Conservation (phyloP, 2,888 invertebrate genomes). For the Tenthredo scrophulariae region DNA sequence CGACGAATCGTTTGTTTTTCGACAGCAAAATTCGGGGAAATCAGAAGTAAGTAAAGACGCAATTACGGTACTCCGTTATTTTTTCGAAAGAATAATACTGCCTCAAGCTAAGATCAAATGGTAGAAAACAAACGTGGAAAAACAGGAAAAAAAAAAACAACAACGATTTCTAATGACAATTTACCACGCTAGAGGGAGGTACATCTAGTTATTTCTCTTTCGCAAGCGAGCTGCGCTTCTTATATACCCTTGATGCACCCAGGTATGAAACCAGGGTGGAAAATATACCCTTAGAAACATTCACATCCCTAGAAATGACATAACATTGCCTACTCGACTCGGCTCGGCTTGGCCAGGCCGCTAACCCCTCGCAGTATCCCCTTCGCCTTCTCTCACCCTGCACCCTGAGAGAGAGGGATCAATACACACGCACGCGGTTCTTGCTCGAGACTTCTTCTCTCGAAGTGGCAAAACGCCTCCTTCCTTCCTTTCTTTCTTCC, state of each 20-base stretch:
- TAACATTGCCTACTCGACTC: constrained; percentile 44
- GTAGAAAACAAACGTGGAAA: not conserved
- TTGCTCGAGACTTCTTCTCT: constrained; percentile 15
- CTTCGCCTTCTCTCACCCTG: constrained; percentile 10
- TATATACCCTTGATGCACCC: not conserved
- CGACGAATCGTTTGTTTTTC: constrained; percentile 6
- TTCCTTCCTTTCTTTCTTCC: not conserved
- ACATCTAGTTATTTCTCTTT: not conserved
- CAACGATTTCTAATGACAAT: not conserved
- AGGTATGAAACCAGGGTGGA: constrained; percentile 20
- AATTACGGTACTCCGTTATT: not conserved
- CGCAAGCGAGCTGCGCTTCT: not conserved
- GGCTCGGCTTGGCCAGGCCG: constrained; percentile 38
- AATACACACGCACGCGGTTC: constrained; percentile 47
- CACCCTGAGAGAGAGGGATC: constrained; percentile 19
- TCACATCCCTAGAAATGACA: constrained; percentile 31
- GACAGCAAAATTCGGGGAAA: not conserved
- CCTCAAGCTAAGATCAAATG: not conserved
- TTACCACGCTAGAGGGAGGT: not conserved
- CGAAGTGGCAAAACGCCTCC: constrained; percentile 35
- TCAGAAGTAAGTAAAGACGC: not conserved
- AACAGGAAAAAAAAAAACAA: not conserved
- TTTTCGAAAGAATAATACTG: not conserved
- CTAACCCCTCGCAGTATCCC: constrained; percentile 40
- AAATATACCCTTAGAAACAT: constrained; percentile 18